These are phyloP conservation scores for Agonopterix subpropinquella DNA, from an alignment of 2,888 invertebrate genomes.

Conservation along the genomic window DNA sequence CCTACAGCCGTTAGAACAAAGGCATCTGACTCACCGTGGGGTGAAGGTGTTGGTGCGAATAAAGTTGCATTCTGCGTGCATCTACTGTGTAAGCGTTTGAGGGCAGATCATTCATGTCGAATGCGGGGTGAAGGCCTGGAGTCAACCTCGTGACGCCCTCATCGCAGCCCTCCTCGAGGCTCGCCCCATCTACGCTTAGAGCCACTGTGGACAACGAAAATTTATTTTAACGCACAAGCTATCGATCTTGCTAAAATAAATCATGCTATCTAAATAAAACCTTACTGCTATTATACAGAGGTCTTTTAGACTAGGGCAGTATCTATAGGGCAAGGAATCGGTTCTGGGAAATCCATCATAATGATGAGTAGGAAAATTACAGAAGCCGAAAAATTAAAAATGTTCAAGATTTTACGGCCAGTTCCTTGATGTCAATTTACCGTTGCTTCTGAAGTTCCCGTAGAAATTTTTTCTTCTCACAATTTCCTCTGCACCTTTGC, in stretches of 20 bases:
- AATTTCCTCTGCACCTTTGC: conserved; percentile 5
- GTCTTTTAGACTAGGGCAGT: too few relatives aligned
- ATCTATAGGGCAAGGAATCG: too few relatives aligned
- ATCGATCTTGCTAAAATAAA: conserved; percentile 8
- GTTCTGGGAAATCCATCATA: too few relatives aligned
- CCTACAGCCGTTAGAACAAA: too few relatives aligned
- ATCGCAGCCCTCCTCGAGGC: conserved; percentile 45
- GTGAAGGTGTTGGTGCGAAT: conserved; percentile 53
- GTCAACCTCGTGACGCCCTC: conserved; percentile 44
- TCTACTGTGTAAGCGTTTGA: conserved; percentile 48
- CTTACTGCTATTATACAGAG: background rate
- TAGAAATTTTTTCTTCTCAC: conserved; percentile 5
- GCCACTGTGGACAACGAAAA: conserved; percentile 41
- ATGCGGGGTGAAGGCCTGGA: conserved; percentile 36
- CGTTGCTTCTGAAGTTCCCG: conserved; percentile 3
- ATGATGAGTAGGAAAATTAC: too few relatives aligned
- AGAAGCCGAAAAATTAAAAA: too few relatives aligned
- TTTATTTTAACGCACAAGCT: too few relatives aligned
- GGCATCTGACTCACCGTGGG: conserved; percentile 47
- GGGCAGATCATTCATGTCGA: conserved; percentile 67
- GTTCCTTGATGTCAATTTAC: conserved; percentile 1
- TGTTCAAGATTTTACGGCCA: too few relatives aligned
- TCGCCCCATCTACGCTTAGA: conserved; percentile 41
- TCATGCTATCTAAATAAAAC: background rate
- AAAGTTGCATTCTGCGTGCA: conserved; percentile 62